Conservation (phyloP, 2,113 vertebrate genomes). For the Semicossyphus pulcher region DNA sequence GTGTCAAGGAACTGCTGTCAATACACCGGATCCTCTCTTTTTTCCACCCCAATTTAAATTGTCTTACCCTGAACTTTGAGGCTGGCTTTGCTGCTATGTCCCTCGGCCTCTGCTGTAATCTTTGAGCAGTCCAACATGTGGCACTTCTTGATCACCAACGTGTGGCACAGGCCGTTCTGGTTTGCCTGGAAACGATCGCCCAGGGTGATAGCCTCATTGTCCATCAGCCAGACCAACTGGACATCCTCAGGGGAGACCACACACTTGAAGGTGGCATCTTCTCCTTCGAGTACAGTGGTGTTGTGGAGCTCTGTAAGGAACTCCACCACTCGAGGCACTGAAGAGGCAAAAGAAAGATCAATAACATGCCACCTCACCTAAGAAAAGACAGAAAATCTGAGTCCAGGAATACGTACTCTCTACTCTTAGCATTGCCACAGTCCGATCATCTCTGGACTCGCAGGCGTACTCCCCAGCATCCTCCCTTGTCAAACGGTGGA, state of each 20-base stretch:
- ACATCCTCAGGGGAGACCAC: constrained; percentile 92
- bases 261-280: constrained; percentile 92
- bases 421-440: constrained; percentile 82
- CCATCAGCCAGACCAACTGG: constrained; percentile 88
- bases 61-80: constrained; percentile 92
- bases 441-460: constrained; percentile 85
- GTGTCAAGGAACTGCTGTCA: neutral
- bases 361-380: accelerated
- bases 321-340: constrained; percentile 91
- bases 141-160: constrained; percentile 85
- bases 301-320: constrained; percentile 90
- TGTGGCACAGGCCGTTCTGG: constrained; percentile 87
- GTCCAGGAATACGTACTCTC: constrained; percentile 78
- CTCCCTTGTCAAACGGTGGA: constrained; percentile 81
- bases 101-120: constrained; percentile 87
- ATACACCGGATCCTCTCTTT: neutral
- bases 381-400: neutral
- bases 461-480: constrained; percentile 90
- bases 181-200: constrained; percentile 78
- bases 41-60: neutral
- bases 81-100: constrained; percentile 84
- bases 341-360: neutral
- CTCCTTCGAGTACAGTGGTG: constrained; percentile 91
- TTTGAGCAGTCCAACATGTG: constrained; percentile 82
- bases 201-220: constrained; percentile 81